These are phyloP conservation scores for Sebastes diaconus DNA, from an alignment of 2,797 vertebrate species.

Conservation along the genomic window DNA sequence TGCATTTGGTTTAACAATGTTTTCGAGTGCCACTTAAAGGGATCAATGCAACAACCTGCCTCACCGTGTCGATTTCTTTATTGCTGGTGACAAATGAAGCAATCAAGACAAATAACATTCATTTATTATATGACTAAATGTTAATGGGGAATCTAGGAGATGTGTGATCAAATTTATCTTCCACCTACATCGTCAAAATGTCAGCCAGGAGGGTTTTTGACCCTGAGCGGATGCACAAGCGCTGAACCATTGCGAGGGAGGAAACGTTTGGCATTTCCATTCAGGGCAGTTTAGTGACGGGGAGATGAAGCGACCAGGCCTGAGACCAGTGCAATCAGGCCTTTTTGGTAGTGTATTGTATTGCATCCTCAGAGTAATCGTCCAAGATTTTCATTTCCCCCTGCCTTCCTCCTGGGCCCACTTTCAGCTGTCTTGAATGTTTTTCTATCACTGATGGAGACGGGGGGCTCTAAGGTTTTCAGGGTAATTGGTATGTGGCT, in stretches of 20 bases:
- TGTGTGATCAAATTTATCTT: not conserved
- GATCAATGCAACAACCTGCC: not conserved
- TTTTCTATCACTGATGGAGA: constrained; percentile 22
- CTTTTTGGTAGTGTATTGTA: not conserved
- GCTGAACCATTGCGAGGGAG: not conserved
- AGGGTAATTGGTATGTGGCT: constrained; percentile 40
- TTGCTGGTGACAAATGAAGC: constrained; percentile 5
- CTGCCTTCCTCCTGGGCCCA: constrained; percentile 18
- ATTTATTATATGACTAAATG: not conserved
- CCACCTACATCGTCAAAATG: constrained; percentile 34
- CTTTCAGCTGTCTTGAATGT: constrained; percentile 30
- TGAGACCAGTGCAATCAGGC: constrained; percentile 42
- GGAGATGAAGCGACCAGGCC: not conserved
- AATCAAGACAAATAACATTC: not conserved
- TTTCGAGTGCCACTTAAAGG: not conserved
- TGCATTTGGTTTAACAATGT: constrained; percentile 23
- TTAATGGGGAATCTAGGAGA: constrained; percentile 10
- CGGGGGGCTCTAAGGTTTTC: not conserved
- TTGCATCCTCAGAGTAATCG: constrained; percentile 31
- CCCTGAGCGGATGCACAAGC: constrained; percentile 14
- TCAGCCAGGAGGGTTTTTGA: constrained; percentile 41
- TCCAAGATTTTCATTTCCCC: constrained; percentile 32
- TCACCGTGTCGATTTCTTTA: not conserved
- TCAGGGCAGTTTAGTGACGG: not conserved
- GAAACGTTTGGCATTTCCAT: constrained; percentile 37